Percentiles rank a stretch among this genome's conserved stretches.
Conservation (phyloP, 2,888 invertebrate species). For the Azorinus chamasolen region DNA sequence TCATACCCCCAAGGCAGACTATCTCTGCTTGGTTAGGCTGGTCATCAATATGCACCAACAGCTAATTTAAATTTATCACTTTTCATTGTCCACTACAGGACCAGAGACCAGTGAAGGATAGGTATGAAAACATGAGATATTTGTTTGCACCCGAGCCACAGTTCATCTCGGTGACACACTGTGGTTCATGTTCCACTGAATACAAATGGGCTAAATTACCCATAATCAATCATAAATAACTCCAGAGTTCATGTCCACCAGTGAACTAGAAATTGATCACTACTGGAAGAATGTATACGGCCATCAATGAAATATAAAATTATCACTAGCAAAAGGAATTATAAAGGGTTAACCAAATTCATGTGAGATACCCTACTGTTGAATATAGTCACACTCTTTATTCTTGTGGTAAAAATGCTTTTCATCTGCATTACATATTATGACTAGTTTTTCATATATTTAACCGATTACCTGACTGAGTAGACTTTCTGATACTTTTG, state of each 20-base stretch:
- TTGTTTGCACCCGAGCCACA: slow-evolving; percentile 1
- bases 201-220: slow-evolving; percentile 9
- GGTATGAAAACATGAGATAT: slow-evolving; percentile 16
- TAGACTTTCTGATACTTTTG: no score
- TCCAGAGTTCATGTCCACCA: neutral
- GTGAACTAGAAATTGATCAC: neutral
- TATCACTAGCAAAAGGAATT: no score
- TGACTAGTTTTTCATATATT: no score
- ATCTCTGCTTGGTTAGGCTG: slow-evolving; percentile 3
- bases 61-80: slow-evolving; percentile 7
- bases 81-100: neutral
- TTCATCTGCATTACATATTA: no score
- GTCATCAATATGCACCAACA: neutral
- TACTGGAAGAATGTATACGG: no score
- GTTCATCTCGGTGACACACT: slow-evolving; percentile 1
- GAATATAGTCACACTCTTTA: no score
- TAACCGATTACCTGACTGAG: no score
- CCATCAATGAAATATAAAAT: no score
- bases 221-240: slow-evolving; percentile 11
- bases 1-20: neutral
- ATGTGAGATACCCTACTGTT: no score
- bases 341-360: no score
- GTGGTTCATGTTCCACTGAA: neutral
- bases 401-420: no score
- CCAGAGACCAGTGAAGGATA: neutral